Percentiles rank a stretch among this genome's conserved stretches.
phyloP scores from a whole-genome alignment of 2,888 invertebrate species.

The Meghimatium bilineatum region DNA sequence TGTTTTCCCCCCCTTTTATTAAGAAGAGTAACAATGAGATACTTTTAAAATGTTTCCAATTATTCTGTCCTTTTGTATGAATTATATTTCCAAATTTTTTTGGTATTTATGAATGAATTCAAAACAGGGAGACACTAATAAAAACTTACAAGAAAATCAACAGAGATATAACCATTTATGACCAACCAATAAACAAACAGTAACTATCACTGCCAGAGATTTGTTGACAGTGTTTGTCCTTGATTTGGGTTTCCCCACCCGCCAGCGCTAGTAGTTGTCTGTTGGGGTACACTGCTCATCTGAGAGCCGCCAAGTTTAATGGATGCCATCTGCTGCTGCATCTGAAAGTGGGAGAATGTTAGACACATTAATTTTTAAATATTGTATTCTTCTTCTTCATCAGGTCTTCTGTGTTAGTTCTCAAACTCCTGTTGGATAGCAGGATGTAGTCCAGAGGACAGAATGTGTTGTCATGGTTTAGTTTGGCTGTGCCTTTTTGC shows the following conservation, averaged over 20 bases:
- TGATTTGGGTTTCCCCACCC: slow-evolving; percentile 58
- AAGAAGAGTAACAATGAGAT: too few species aligned
- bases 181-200: not conserved
- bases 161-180: not conserved
- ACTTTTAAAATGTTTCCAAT: too few species aligned
- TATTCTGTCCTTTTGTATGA: too few species aligned
- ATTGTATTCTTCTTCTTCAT: too few species aligned
- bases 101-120: not conserved
- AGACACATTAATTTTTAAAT: not conserved
- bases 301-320: slow-evolving; percentile 60
- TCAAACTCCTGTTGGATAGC: too few species aligned
- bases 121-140: not conserved
- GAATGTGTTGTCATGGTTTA: too few species aligned
- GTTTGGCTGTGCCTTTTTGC: too few species aligned
- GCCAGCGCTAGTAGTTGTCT: slow-evolving; percentile 42
- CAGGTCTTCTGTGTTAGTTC: too few species aligned
- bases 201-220: slow-evolving; percentile 71
- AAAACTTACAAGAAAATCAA: not conserved
- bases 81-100: not conserved
- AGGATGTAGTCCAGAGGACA: too few species aligned
- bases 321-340: slow-evolving; percentile 70
- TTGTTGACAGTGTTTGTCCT: slow-evolving; percentile 70
- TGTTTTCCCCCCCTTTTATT: too few species aligned
- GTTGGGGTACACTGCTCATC: slow-evolving; percentile 55
- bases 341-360: slow-evolving; percentile 49